Percentiles rank a stretch among this genome's conserved stretches.
Evolutionary conservation across 2,888 invertebrate species (phyloP).

Genomic region (Smittia aterrima): DNA sequence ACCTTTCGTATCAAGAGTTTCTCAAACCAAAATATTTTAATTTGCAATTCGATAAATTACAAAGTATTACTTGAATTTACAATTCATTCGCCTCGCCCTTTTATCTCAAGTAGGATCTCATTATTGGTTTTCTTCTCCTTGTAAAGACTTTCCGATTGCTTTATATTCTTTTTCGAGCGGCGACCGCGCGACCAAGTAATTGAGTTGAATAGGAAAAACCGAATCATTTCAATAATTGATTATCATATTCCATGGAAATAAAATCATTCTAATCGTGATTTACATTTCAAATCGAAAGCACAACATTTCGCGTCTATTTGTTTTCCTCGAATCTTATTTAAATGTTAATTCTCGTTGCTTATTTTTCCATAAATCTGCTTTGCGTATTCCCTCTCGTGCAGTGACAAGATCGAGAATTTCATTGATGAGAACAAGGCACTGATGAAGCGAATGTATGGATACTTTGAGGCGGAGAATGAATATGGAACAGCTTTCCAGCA

Average conservation of each 20-base stretch:
- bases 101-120: background rate
- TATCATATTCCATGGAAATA: constrained; percentile 1
- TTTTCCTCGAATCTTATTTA: background rate
- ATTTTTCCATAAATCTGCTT: constrained; percentile 31
- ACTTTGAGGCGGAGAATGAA: constrained; percentile 68
- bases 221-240: constrained; percentile 28
- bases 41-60: no score
- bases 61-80: no score
- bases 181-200: background rate
- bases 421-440: constrained; percentile 93
- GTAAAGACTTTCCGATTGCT: background rate
- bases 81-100: no score
- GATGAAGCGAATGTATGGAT: constrained; percentile 91
- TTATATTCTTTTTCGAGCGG: background rate
- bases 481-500: constrained; percentile 56
- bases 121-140: background rate
- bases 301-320: background rate
- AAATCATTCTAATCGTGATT: constrained; percentile 22
- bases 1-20: no score
- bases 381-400: constrained; percentile 54
- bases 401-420: constrained; percentile 85
- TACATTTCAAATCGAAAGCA: background rate
- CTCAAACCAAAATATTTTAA: no score
- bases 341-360: constrained; percentile 41
- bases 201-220: constrained; percentile 9